A percentile compares a stretch with the other conserved stretches of the same genome.
These are phyloP conservation scores for Dascyllus trimaculatus DNA, from an alignment of 2,113 vertebrate species.

Conservation along the genomic window DNA sequence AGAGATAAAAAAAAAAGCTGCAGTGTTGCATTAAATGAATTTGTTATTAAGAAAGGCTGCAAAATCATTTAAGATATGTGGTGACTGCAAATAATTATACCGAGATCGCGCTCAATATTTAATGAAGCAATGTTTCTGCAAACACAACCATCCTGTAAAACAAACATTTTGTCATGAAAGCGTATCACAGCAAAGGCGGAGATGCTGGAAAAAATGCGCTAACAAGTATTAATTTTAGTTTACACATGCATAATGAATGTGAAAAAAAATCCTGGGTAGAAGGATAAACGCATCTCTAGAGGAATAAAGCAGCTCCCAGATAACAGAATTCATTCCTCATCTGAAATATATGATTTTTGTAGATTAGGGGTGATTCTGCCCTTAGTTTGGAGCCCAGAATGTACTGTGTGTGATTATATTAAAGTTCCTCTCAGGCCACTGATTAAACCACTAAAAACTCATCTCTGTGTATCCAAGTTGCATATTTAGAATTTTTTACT, in stretches of 20 bases:
- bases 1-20: not conserved
- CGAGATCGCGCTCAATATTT: constrained; percentile 21
- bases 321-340: not conserved
- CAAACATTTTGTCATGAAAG: constrained; percentile 5
- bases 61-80: constrained; percentile 1
- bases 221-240: constrained; percentile 5
- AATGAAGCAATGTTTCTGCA: not conserved
- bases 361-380: not conserved
- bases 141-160: constrained; percentile 4
- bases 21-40: not conserved
- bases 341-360: not conserved
- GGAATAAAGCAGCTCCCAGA: not conserved
- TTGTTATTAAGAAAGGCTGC: not conserved
- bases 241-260: constrained; percentile 3
- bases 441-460: too few relatives aligned
- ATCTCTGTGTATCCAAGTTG: too few relatives aligned
- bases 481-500: too few relatives aligned
- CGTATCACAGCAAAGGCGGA: not conserved
- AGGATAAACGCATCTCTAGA: not conserved
- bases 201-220: not conserved
- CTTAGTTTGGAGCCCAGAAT: not conserved
- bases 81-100: constrained; percentile 11
- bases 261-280: not conserved
- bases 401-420: not conserved
- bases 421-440: not conserved